Base-by-base conservation (phyloP, 2,888 invertebrate species). In the Melanophora roralis region DNA sequence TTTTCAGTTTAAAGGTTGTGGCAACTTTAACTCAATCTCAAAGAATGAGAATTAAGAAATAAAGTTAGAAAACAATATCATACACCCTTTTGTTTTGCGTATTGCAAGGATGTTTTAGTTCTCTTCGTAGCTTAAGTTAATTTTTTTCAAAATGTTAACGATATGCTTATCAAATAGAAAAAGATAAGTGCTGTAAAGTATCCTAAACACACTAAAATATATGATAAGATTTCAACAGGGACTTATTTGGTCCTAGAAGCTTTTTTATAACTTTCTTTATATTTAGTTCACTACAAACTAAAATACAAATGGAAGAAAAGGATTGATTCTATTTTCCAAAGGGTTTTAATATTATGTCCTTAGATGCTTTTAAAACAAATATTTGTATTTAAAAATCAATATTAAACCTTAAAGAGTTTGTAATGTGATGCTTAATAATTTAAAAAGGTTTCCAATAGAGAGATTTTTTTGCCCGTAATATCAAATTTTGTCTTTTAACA, bases 131-230 rank as follows among this genome's bases (percentile, higher is more conserved):
- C n/a, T 27, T 27, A 6, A 5, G 27, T 27, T 27, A 3, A 27
- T 59, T 69, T 49, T 47, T 62, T 45, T 51, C 49, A 59, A 43
- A 40, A 43, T 23, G 32, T 21, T 27, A n/a, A n/a, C n/a, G 45
- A 23, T 68, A 69, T 51, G 59, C 43, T 19, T 77, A 68, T 67
- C 65, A 72, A 9, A 67, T 67, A 9, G 43, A 40, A 34, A 12
- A 14, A 7, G 19, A 43, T 34, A 2, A 6, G 1, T 9, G 8
- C 43, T 19, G 23, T 55, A 14, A 49, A 45, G 43, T 2, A 14
- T 43, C 36, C 27, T 23, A 47, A 60, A 34, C 8, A 43, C 9
- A 59, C n/a, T 12, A 40, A 8, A 5, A 45, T 5, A 36, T 27
- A 16, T 16, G 21, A 14, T 21, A 40, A n/a, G 14, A 64, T 43